Evolutionary conservation across 2,113 vertebrate species (phyloP).

Genomic region (Semnornis frantzii): DNA sequence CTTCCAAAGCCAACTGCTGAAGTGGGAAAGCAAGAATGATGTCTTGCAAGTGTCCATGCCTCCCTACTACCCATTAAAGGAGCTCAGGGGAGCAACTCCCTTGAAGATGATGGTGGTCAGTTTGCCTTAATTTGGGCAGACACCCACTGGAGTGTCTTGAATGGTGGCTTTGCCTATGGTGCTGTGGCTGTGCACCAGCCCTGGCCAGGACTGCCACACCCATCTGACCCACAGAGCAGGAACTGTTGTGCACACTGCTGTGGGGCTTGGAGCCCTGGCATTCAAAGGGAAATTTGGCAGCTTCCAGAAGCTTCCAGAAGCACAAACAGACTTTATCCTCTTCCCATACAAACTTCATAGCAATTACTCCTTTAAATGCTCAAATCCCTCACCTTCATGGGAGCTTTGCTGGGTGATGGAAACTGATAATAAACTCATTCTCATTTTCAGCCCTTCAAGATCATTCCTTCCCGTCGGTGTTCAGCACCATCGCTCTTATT

Average conservation of each 20-base stretch:
- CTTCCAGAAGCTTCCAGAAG: not conserved
- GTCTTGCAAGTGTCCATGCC: not conserved
- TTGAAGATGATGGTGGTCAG: not conserved
- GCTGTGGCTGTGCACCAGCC: not conserved
- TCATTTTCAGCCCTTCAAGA: slow-evolving; percentile 67
- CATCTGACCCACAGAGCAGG: rapidly evolving
- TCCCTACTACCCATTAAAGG: not conserved
- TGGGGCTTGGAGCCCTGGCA: not conserved
- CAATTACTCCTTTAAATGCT: not conserved
- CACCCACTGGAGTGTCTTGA: rapidly evolving
- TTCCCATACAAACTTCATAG: not conserved
- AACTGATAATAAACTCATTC: not conserved
- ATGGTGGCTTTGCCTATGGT: not conserved
- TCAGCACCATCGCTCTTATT: slow-evolving; percentile 76
- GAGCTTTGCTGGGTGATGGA: not conserved
- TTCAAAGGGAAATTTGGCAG: rapidly evolving
- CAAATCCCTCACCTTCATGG: not conserved
- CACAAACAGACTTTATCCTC: not conserved
- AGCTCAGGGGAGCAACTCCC: rapidly evolving
- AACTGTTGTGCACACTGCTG: rapidly evolving
- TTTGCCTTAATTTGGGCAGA: not conserved
- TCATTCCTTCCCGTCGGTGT: slow-evolving; percentile 65
- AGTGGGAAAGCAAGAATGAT: rapidly evolving
- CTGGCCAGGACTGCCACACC: rapidly evolving
- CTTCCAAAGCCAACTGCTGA: not conserved